Evolutionary conservation across 2,797 vertebrate genomes (phyloP), one percentile per base, ranked within the genome.

Genomic region (Etheostoma nigrum): DNA sequence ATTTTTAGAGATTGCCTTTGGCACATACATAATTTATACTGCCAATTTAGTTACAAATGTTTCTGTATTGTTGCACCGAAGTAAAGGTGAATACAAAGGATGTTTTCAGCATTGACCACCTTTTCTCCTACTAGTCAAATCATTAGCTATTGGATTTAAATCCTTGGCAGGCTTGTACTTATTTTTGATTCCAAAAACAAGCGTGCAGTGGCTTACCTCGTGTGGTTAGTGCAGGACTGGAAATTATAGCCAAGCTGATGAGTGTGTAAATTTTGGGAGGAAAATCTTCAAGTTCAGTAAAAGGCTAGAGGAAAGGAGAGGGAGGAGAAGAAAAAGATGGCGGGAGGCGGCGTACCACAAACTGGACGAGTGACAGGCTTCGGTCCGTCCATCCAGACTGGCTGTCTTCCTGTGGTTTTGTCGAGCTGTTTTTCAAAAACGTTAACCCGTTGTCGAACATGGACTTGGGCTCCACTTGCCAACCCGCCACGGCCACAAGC

Each of bases 391-490:
- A 52, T 93, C 87, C 92, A 92, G 91, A 91, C 90, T 92, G 89
- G 87, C 92, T 93, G 92, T 90, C 93, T 94, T 95, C 87, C 87
- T 93, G 93, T 61, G 90, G 92, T 88, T 92, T 88, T 83, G 83
- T 87, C 72, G 81, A 77, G 80, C 83, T 63, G 86, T 81, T 93
- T 91, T 53, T 79, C 76, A 86, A 83, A 88, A 90, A 87, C 86
- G 71, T 93, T 93, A 94, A 94, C 93, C 92, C 93, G 86, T 93
- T 91, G 93, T 94, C 87, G 67, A 93, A 92, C 93, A 91, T 44
- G 81, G 74, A 62, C 72, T 68, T 1, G 53, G 81, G 67, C 78
- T 53, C 53, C 0, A 36, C 76, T 73, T 44, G 85, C 88, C 85
- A 90, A 86, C 71, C 84, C 78, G 13, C 87, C 55, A 2, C 33